Evolutionary conservation across 2,113 vertebrate species (phyloP).

Genomic region (Columbina picui): DNA sequence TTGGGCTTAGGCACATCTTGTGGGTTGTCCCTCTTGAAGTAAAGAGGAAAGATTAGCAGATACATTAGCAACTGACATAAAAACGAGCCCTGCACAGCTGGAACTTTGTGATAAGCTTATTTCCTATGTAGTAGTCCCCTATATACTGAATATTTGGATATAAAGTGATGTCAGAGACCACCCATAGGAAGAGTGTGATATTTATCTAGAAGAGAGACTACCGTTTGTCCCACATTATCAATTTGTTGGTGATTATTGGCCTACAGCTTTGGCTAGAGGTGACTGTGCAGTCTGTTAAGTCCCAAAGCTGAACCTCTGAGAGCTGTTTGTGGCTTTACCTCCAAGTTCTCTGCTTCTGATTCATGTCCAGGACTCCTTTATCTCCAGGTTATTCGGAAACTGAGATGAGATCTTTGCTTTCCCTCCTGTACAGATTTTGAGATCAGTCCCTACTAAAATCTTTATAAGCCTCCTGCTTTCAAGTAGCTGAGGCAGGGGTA

Average conservation of each 20-base stretch:
- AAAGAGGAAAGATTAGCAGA: neutral
- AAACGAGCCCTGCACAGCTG: neutral
- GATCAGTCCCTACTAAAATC: fast-evolving
- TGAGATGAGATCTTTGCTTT: neutral
- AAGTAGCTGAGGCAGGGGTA: neutral
- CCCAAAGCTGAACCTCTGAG: neutral
- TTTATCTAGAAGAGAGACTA: neutral
- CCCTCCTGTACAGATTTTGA: neutral
- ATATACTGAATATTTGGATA: neutral
- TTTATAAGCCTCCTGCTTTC: neutral
- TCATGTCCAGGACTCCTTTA: neutral
- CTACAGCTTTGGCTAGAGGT: neutral
- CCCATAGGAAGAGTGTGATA: neutral
- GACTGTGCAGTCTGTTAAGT: neutral
- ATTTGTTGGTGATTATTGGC: neutral
- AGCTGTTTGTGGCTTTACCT: neutral
- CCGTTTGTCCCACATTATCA: neutral
- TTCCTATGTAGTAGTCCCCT: neutral
- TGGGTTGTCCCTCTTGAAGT: neutral
- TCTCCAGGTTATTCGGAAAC: neutral
- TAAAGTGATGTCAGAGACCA: neutral
- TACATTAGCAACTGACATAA: neutral
- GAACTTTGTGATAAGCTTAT: neutral
- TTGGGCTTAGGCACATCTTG: neutral
- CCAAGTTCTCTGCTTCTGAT: neutral